These are phyloP conservation scores for Lethenteron reissneri DNA, from an alignment of 2,113 vertebrate species.

Conservation along the genomic window DNA sequence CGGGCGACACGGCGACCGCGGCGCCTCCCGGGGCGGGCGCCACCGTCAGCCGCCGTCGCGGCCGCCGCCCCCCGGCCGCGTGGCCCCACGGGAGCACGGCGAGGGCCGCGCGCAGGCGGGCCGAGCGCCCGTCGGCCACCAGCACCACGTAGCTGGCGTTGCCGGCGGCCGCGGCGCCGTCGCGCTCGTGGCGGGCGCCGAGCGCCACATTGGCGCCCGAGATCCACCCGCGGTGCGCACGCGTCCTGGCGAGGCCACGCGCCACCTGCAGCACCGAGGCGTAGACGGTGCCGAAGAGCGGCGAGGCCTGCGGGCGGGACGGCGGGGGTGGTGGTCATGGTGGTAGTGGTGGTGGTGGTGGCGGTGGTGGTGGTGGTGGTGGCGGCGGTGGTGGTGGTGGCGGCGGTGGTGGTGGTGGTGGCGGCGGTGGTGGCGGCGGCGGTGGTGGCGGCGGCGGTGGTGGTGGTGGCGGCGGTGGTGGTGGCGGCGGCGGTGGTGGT, in stretches of 20 bases:
- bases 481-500: too few relatives aligned
- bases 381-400: too few relatives aligned
- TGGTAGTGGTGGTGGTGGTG: too few relatives aligned
- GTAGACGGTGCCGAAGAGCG: constrained; percentile 69
- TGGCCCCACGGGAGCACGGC: constrained; percentile 27
- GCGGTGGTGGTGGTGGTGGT: too few relatives aligned
- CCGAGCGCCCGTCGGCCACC: constrained; percentile 34
- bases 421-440: too few relatives aligned
- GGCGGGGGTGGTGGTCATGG: too few relatives aligned
- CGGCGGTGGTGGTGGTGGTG: too few relatives aligned
- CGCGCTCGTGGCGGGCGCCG: constrained; percentile 33
- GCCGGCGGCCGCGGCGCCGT: constrained; percentile 27
- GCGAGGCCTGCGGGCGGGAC: constrained; percentile 32
- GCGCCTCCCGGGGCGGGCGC: constrained; percentile 24
- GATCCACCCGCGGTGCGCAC: constrained; percentile 19
- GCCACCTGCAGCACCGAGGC: constrained; percentile 51
- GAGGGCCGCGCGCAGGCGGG: constrained; percentile 34
- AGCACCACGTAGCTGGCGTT: constrained; percentile 39
- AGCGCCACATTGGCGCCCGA: constrained; percentile 30
- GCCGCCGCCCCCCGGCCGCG: constrained; percentile 24
- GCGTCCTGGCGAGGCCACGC: constrained; percentile 31
- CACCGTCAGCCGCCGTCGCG: constrained; percentile 21
- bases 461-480: too few relatives aligned
- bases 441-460: too few relatives aligned
- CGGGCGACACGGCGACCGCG: constrained; percentile 28